Base-by-base conservation (phyloP, 1,140 invertebrate genomes). In the Halotydeus destructor region DNA sequence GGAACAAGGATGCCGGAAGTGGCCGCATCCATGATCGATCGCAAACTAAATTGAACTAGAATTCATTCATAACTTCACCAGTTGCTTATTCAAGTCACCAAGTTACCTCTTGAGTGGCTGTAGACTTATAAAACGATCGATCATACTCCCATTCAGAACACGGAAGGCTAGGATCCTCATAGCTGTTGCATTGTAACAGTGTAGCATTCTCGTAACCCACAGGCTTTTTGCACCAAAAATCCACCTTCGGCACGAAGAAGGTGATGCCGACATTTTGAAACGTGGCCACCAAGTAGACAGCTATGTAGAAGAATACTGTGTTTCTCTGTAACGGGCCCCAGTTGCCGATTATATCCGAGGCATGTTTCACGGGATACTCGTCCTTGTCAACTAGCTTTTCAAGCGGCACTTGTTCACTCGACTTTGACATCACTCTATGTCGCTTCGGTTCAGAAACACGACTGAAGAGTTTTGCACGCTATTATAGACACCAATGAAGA, bases 1-100 rank as follows among this genome's bases (percentile, higher is more conserved):
- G 82, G 55, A 80, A 81, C 30, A 81, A 53, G 1, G 78, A 70
- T 56, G 81, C 76, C 3, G 75, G 69, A 14, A 69, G 69, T 11
- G 76, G 72, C 42, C 66, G 60, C 41, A 78, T 51, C 60, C 70
- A 76, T 19, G 66, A 64, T 32, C 60, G 63, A 18, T 70, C 67
- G 57, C 80, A 85, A n/a, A 81, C 74, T 50, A 83, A 58, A 52
- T 76, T 54, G 67, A 74, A 85, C 62, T 31, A 46, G 42, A 31
- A 45, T 43, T 22, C 41, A 38, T 12, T 27, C 41, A 37, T 49
- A 41, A 42, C 38, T 46, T 26, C 47, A 39, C 48, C 48, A 49
- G 3, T 28, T 23, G 31, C 19, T n/a, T n/a, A n/a, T 40, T 28
- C 48, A 49, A 21, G 25, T 14, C 12, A 47, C 16, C 11, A 37